Base-by-base conservation (phyloP, 2,113 vertebrate species). In the Mesoclemmys tuberculata region DNA sequence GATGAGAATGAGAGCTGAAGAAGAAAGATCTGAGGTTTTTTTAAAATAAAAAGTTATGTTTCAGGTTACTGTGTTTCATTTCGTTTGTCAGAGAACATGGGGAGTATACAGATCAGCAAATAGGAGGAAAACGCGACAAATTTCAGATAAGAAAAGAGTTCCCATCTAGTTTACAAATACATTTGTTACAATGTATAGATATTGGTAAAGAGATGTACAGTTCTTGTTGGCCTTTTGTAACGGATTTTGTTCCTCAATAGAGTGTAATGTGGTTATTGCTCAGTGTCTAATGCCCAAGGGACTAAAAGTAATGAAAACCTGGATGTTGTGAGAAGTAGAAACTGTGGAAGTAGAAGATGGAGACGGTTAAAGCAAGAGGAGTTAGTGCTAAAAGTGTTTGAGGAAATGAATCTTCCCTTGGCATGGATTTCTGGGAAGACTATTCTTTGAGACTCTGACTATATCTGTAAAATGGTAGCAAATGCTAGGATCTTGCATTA, bases 221-320 rank as follows among this genome's bases (percentile, higher is more conserved):
- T 90, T 44, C 84, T 93, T 79, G 19, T 35, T 92, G 14, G 29
- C 4, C 38, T 91, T 81, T 54, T 22, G 1, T 13, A 77, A 26
- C 46, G 74, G 44, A 77, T 77, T 16, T 46, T 77, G 74, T 46
- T 77, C 41, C 27, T 46, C 24, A 46, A 46, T 13, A 13, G 74
- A 46, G 12, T 46, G 13, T 46, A 46, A 77, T 27, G 11, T 46
- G 74, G 26, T 44, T 77, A 46, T 46, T 77, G 41, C 44, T 46
- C 74, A 46, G 38, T 41, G 9, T 27, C 41, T 44, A 24, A 75
- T 13, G 3, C 41, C 41, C 38, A 38, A 26, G 26, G 26, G 38
- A 92, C 31, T 46, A 82, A 91, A 56, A 88, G 54, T 88, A 85
- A 91, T 95, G 96, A 93, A 49, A 94, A 95, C 82, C 54, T 55